Evolutionary conservation across 2,797 vertebrate species (phyloP).

Genomic region (Acanthopagrus latus): DNA sequence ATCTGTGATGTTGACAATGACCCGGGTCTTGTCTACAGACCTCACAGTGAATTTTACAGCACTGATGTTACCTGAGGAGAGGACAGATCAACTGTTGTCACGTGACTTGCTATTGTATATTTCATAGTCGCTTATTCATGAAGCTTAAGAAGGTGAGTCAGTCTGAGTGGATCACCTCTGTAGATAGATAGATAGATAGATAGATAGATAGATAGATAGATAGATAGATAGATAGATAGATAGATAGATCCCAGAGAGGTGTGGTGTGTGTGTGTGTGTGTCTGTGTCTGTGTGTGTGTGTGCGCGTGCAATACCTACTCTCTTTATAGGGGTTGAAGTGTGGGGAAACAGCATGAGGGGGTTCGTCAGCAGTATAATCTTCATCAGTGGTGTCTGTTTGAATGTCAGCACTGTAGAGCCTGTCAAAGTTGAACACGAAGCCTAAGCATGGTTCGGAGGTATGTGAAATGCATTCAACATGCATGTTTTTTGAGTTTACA

Average conservation of each 20-base stretch:
- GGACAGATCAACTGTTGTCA: neutral
- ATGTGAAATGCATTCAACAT: neutral
- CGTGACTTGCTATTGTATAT: too few species aligned
- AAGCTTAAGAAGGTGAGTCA: too few species aligned
- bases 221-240: too few species aligned
- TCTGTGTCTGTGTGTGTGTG: neutral
- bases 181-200: too few species aligned
- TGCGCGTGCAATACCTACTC: conserved; percentile 84
- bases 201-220: too few species aligned
- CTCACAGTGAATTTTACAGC: conserved; percentile 79
- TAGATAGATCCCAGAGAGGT: too few species aligned
- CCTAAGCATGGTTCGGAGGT: neutral
- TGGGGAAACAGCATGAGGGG: conserved; percentile 74
- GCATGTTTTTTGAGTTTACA: neutral
- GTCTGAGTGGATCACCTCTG: too few species aligned
- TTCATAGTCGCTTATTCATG: too few species aligned
- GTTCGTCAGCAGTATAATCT: conserved; percentile 60
- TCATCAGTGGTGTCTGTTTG: conserved; percentile 60
- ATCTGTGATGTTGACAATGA: conserved; percentile 85
- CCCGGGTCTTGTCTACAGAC: conserved; percentile 55
- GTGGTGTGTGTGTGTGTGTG: neutral
- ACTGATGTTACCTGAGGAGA: conserved; percentile 87
- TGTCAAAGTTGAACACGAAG: conserved; percentile 41
- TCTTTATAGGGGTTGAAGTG: conserved; percentile 89
- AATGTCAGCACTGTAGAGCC: conserved; percentile 84